phyloP scores from a whole-genome alignment of 2,888 invertebrate genomes.

The Melanophora roralis region DNA sequence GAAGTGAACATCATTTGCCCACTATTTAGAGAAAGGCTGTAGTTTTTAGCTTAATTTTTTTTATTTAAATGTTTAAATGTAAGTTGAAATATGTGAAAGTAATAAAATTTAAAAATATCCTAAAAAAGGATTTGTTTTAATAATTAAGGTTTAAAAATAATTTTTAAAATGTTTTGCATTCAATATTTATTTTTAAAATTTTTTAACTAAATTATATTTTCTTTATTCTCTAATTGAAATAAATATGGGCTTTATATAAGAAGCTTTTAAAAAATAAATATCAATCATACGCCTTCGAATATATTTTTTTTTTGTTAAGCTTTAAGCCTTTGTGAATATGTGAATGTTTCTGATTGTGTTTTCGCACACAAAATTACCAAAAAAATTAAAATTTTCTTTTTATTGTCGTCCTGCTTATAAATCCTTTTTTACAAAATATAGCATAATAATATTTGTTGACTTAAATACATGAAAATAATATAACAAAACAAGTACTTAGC shows the following conservation, averaged over 20 bases:
- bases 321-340: neutral
- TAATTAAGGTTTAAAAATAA: too few relatives aligned
- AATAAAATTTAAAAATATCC: neutral
- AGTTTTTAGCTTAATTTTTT: neutral
- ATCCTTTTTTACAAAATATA: constrained; percentile 39
- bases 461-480: constrained; percentile 17
- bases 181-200: too few relatives aligned
- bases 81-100: neutral
- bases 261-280: neutral
- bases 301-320: neutral
- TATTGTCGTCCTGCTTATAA: neutral
- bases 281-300: neutral
- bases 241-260: neutral
- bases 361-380: neutral
- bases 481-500: neutral
- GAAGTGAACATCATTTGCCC: constrained; percentile 77
- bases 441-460: too few relatives aligned
- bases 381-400: neutral
- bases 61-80: constrained; percentile 20
- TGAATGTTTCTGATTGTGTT: neutral
- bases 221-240: neutral
- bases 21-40: constrained; percentile 69
- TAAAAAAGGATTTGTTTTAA: neutral
- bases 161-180: too few relatives aligned
- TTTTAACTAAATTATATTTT: too few relatives aligned